Conservation (phyloP, 1,140 invertebrate genomes). For the Saccostrea cuccullata region DNA sequence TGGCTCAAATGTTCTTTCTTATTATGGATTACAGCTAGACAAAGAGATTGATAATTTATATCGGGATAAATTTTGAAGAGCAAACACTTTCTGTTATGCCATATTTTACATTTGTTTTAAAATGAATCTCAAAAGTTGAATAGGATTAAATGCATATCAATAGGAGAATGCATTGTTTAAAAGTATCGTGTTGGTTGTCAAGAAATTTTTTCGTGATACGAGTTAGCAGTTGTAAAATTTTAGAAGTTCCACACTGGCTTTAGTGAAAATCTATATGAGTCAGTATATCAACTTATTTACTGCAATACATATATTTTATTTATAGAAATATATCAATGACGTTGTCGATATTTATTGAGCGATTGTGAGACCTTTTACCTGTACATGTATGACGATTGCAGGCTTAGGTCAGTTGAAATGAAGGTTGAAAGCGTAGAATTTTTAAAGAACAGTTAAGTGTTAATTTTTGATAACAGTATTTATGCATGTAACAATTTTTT, state of each 20-base stretch:
- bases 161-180: background rate
- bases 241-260: background rate
- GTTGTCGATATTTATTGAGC: constrained; percentile 31
- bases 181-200: background rate
- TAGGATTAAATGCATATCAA: no score
- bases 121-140: background rate
- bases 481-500: background rate
- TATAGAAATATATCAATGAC: constrained; percentile 28
- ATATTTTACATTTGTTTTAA: background rate
- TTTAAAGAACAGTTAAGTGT: background rate
- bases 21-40: background rate
- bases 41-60: constrained; percentile 2
- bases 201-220: background rate
- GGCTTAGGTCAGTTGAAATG: background rate
- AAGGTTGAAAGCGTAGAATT: background rate
- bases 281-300: constrained; percentile 22
- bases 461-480: constrained; percentile 3
- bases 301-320: constrained; percentile 35
- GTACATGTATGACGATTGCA: background rate
- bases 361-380: constrained; percentile 2
- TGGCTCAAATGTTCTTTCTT: constrained; percentile 28
- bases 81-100: background rate
- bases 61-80: background rate
- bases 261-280: background rate
- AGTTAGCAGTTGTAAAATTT: background rate